phyloP scores from a whole-genome alignment of 1,140 invertebrate genomes.

The Euglossa dilemma region DNA sequence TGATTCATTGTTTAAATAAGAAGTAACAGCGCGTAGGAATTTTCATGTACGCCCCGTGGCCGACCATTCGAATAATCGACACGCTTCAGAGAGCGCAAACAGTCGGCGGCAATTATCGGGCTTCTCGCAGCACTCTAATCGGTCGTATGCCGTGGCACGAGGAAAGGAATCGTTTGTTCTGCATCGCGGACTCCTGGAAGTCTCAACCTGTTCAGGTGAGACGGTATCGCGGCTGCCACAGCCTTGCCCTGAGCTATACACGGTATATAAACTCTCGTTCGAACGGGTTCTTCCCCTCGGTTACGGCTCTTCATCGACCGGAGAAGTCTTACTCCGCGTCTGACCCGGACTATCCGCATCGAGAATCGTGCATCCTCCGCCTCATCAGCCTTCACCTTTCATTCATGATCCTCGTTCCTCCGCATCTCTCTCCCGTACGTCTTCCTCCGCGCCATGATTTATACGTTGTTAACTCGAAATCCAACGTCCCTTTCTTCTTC shows the following conservation, averaged over 20 bases:
- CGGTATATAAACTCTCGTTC: constrained; percentile 70
- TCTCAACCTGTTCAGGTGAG: constrained; percentile 65
- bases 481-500: neutral
- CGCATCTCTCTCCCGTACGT: neutral
- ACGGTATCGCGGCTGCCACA: constrained; percentile 72
- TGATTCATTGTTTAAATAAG: constrained; percentile 43
- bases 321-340: constrained; percentile 65
- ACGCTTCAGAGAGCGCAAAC: constrained; percentile 31
- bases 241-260: constrained; percentile 71
- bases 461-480: constrained; percentile 23
- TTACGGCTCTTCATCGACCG: constrained; percentile 63
- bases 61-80: constrained; percentile 33
- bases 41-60: constrained; percentile 21
- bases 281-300: constrained; percentile 68
- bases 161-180: constrained; percentile 68
- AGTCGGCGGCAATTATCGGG: constrained; percentile 55
- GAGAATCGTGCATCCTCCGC: constrained; percentile 56
- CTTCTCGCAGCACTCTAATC: constrained; percentile 60
- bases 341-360: constrained; percentile 61
- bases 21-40: constrained; percentile 14
- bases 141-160: constrained; percentile 57
- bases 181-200: constrained; percentile 69
- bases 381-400: constrained; percentile 57
- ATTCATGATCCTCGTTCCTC: constrained; percentile 43
- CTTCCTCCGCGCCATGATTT: constrained; percentile 21